These are phyloP conservation scores for Chrysemys picta DNA, from an alignment of 2,113 vertebrate genomes.

Conservation along the genomic window DNA sequence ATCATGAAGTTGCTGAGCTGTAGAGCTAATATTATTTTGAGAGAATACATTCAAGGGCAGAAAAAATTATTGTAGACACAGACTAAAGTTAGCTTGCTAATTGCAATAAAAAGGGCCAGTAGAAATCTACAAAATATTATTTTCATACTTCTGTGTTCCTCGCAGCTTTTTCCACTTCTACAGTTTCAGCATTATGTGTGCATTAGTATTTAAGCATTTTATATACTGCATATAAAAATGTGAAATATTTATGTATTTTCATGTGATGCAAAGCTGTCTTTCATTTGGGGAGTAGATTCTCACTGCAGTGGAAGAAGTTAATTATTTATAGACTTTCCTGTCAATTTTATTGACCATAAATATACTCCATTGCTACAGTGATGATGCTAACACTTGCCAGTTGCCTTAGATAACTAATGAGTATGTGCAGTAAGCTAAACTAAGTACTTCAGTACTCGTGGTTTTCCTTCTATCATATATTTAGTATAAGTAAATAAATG, in stretches of 20 bases:
- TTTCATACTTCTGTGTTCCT: neutral
- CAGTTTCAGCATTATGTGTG: neutral
- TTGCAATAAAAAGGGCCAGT: neutral
- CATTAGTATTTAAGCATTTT: neutral
- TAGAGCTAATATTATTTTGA: neutral
- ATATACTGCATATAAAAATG: neutral
- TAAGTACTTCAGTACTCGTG: neutral
- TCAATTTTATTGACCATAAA: neutral
- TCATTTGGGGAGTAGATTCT: neutral
- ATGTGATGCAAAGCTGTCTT: neutral
- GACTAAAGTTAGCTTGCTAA: neutral
- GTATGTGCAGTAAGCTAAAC: neutral
- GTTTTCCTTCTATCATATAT: neutral
- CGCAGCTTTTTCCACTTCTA: neutral
- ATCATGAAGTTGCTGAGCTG: neutral
- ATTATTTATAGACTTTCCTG: neutral
- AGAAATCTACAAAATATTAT: neutral
- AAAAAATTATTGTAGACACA: neutral
- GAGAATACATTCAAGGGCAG: neutral
- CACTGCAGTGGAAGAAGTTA: neutral
- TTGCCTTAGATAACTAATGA: neutral
- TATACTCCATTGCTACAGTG: neutral
- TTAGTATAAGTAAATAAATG: neutral
- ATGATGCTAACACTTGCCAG: neutral
- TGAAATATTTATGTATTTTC: neutral